Percentiles rank a stretch among this genome's conserved stretches.
Evolutionary conservation across 64 coral and sea anemone species (phyloP).

Genomic region (Cladopsammia gracilis): DNA sequence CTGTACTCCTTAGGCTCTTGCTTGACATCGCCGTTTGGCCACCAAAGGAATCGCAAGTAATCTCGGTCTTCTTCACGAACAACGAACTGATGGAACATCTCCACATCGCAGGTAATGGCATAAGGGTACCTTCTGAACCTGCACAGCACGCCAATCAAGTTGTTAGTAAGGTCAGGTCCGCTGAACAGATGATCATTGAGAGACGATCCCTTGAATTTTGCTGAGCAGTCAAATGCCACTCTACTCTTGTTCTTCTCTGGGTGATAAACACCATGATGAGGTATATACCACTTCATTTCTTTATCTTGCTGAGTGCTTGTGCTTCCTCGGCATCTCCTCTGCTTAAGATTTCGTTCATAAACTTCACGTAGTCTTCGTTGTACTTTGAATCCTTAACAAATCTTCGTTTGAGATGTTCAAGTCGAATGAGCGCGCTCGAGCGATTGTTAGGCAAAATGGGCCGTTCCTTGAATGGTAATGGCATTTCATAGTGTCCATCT

Average conservation of each 20-base stretch:
- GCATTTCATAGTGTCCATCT: background rate
- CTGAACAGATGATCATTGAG: background rate
- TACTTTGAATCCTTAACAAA: background rate
- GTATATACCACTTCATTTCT: constrained; percentile 17
- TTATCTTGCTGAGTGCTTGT: background rate
- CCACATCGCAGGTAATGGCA: background rate
- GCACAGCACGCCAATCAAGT: background rate
- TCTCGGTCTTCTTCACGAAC: background rate
- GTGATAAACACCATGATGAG: background rate
- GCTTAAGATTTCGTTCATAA: constrained; percentile 1
- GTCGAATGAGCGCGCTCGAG: background rate
- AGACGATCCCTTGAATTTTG: background rate
- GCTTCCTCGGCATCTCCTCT: constrained; percentile 8
- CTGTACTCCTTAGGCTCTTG: constrained; percentile 10
- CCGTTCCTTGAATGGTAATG: background rate
- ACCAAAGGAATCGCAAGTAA: constrained; percentile 8
- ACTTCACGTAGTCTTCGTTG: constrained; percentile 17
- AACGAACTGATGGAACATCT: constrained; percentile 8
- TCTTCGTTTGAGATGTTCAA: background rate
- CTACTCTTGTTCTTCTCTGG: constrained; percentile 12
- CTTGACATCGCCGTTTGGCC: background rate
- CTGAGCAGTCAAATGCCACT: constrained; percentile 5
- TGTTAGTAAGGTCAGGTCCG: background rate
- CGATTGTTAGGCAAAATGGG: background rate
- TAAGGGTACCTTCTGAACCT: constrained; percentile 28